Conservation (phyloP, 2,888 invertebrate species). For the Mesorhabditis spiculigera region DNA sequence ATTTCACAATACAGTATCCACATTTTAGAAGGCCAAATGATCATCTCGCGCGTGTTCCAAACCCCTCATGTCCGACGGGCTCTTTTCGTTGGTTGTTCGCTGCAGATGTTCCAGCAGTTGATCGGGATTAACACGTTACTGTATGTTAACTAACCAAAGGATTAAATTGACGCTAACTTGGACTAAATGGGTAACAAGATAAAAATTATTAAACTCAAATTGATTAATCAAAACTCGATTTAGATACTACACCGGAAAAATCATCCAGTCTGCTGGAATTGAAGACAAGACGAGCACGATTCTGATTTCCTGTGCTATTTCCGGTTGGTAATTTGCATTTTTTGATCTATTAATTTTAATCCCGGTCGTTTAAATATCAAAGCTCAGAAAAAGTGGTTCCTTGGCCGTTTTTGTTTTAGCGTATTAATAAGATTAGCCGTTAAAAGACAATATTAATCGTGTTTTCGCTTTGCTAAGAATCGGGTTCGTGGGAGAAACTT, state of each 20-base stretch:
- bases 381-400: no score
- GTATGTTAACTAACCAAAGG: no score
- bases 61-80: slow-evolving; percentile 58
- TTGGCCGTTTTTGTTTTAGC: no score
- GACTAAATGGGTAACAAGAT: no score
- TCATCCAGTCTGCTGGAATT: slow-evolving; percentile 48
- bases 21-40: slow-evolving; percentile 10
- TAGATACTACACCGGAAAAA: slow-evolving; percentile 50
- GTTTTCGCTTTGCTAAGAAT: no score
- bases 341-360: no score
- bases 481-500: no score
- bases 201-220: no score
- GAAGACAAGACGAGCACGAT: slow-evolving; percentile 48
- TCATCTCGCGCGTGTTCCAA: slow-evolving; percentile 35
- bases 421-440: slow-evolving; percentile 49
- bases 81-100: slow-evolving; percentile 63
- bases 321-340: no score
- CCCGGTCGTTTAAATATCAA: no score
- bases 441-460: no score
- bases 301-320: slow-evolving; percentile 40
- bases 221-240: slow-evolving; percentile 6
- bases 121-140: slow-evolving; percentile 66
- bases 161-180: no score
- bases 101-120: slow-evolving; percentile 65
- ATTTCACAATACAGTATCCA: background rate